Percentiles rank a stretch among this genome's conserved stretches.
These are phyloP conservation scores for Leucozona laternaria DNA, from an alignment of 2,888 invertebrate genomes.

Conservation along the genomic window DNA sequence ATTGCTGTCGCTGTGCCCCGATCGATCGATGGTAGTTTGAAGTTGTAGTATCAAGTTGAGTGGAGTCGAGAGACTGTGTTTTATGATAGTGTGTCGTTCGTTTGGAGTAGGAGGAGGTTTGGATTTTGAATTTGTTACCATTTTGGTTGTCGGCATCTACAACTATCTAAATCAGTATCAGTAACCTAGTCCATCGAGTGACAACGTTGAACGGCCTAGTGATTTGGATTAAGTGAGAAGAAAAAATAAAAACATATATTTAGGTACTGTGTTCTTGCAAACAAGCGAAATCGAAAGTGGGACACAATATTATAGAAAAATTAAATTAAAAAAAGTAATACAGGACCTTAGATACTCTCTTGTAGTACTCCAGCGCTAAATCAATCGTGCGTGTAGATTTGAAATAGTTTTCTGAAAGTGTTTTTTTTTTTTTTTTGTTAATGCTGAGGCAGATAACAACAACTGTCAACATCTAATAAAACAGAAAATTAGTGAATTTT, in stretches of 20 bases:
- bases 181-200: conserved; percentile 83
- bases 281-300: conserved; percentile 72
- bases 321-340: conserved; percentile 33
- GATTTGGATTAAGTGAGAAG: conserved; percentile 71
- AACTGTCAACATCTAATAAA: background rate
- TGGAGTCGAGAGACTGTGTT: conserved; percentile 16
- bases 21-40: conserved; percentile 35
- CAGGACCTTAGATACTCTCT: conserved; percentile 64
- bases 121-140: conserved; percentile 76
- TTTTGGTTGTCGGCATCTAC: conserved; percentile 80
- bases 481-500: conserved; percentile 49
- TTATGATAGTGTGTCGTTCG: conserved; percentile 22
- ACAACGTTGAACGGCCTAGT: conserved; percentile 80
- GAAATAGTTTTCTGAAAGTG: conserved; percentile 8
- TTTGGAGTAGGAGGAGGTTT: conserved; percentile 47
- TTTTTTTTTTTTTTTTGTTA: background rate
- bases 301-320: conserved; percentile 38
- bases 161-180: conserved; percentile 82
- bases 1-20: conserved; percentile 17
- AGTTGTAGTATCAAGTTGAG: conserved; percentile 22
- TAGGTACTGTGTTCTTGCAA: conserved; percentile 24
- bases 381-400: conserved; percentile 54
- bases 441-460: background rate
- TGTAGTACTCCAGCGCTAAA: conserved; percentile 60
- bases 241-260: background rate